These are phyloP conservation scores for Nyctalus aviator DNA, from an alignment of 2,797 vertebrate genomes.

Conservation along the genomic window DNA sequence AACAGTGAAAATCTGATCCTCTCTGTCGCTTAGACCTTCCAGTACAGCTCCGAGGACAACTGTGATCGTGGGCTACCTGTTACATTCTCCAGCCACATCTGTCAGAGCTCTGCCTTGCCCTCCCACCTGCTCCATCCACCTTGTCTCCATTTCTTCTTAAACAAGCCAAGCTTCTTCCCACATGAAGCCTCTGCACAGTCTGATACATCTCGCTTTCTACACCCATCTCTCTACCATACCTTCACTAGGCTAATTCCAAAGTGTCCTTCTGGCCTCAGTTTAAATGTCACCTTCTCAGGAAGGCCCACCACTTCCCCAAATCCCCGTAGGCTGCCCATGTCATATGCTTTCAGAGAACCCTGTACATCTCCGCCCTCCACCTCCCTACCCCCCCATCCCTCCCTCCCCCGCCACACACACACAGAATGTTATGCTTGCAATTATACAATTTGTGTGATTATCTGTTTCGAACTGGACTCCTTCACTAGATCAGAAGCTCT, in stretches of 20 bases:
- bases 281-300: background rate
- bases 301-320: background rate
- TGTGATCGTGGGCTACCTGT: background rate
- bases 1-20: background rate
- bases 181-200: background rate
- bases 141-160: background rate
- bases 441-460: background rate
- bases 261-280: background rate
- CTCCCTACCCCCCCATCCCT: no score
- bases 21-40: background rate
- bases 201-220: background rate
- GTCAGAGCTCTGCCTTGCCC: background rate
- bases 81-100: background rate
- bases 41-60: background rate
- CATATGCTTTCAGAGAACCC: background rate
- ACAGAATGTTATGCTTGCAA: background rate
- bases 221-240: background rate
- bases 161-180: background rate
- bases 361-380: background rate
- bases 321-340: background rate
- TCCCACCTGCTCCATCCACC: background rate
- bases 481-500: background rate
- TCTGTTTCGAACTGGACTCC: constrained; percentile 46
- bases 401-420: no score
- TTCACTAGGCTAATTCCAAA: background rate